Base-by-base conservation (phyloP, 2,888 invertebrate genomes). In the Cosmopolites sordidus region DNA sequence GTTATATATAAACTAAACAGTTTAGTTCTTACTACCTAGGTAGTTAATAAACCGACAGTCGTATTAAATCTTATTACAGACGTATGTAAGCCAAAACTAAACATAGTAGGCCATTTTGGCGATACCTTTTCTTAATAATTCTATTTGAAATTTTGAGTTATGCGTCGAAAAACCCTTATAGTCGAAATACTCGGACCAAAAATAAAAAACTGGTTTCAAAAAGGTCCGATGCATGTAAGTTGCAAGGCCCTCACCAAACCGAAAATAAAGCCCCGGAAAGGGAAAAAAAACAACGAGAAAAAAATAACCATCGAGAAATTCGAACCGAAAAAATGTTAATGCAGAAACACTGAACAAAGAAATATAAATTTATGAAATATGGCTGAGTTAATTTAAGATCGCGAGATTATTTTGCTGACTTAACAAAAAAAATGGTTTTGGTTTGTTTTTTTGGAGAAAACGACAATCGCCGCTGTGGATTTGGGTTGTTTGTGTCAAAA, bases 91-190 rank as follows among this genome's bases (percentile, higher is more conserved):
- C n/a, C n/a, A n/a, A n/a, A n/a, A n/a, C n/a, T n/a, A n/a, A n/a
- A n/a, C n/a, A 40, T 43, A 33, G 47, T 48, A 51, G 46, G 50
- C 66, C 65, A 66, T 16, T 38, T 39, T 16, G 14, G 45, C 41
- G 30, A 54, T 46, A 54, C 65, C 66, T 66, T 64, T 64, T 63
- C 64, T 66, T 66, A 69, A 69, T 69, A 69, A 69, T 67, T 69
- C 66, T 69, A 69, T 69, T 69, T 69, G 66, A 66, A 68, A 67
- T 67, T 67, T 68, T 69, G 69, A 69, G 65, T 68, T 69, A 69
- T 69, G 67, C 49, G 45, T 52, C 52, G 44, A 52, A 54, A n/a
- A 56, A 56, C 51, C 47, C 56, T 56, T 43, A 52, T 52, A 51
- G 43, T 48, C 52, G 56, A 56, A 56, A 52, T 56, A 51, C 43